Evolutionary conservation across 1,140 invertebrate genomes (phyloP), one percentile per base, ranked within the genome.

Genomic region (Halyomorpha halys): DNA sequence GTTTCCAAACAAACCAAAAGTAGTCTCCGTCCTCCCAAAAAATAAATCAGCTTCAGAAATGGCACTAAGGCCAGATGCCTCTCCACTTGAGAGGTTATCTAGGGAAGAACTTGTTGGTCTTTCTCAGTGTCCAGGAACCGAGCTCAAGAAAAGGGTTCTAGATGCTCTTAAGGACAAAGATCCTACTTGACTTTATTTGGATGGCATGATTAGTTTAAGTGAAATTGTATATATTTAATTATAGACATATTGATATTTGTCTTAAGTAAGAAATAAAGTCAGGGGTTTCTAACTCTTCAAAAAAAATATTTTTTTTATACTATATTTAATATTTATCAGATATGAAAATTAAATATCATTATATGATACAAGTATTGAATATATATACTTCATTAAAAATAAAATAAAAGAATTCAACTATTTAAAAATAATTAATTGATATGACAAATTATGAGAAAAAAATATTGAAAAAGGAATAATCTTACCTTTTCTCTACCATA

Each of bases 81-180:
- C 49, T 14, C 39, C 63, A 44, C 62, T 70, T 8, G 66, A 65
- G 8, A 66, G 68, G 14, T 59, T 68, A 21, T 66, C 69, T 3
- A 66, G 59, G 19, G 65, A 66, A 14, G 69, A 70, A 27, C 65
- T 69, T 19, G 59, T 66, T 15, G 49, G 59, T n/a, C 53, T 70
- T 47, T 68, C 59, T 15, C 63, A 64, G 27, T 66, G 66, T 25
- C 66, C 69, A n/a, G 69, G 69, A 23, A 34, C 51, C 21, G 70
- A 71, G 59, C 62, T 71, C 23, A 70, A 70, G 21, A 59, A 59
- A 15, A 59, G 63, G 39, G 62, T 70, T 18, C 21, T 70, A 49
- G 59, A 69, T 45, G 68, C 69, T 6, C 59, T 70, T 6, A 65
- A 69, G 34, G 65, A 68, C 44, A 68, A 66, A 60, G 69, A 69